Base-by-base conservation (phyloP, 2,888 invertebrate genomes). In the Nemurella pictetii region DNA sequence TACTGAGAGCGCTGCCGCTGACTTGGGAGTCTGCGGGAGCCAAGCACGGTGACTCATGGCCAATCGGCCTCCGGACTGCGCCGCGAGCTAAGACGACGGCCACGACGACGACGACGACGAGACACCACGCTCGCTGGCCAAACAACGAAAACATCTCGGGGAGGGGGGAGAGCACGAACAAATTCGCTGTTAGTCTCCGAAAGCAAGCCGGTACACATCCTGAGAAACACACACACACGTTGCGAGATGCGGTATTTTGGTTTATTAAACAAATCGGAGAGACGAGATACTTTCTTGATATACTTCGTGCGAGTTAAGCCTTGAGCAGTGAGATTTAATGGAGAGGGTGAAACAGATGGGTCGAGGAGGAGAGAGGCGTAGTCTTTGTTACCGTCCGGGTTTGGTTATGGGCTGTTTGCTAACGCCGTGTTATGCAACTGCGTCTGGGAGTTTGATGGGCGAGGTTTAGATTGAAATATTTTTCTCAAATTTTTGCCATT, bases 1-100 rank as follows among this genome's bases (percentile, higher is more conserved):
- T 86, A 87, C 84, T 87, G 87, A 87, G 86, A 80, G 84, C 73
- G 83, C 84, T 85, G 85, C 85, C 86, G 85, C 85, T 87, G 85
- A 86, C 86, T 85, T 75, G 75, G 28, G 28, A 75, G 75, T 75
- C 75, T 28, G 75, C 75, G 75, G 75, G 75, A 75, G 75, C 75
- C 4, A 75, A 27, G 75, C 75, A 75, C 26, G 28, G 27, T n/a
- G 75, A 75, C 75, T 75, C 28, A 28, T 9, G 75, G 28, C 75
- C 75, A 20, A 20, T 55, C 12, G 55, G 55, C 55, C 55, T 20
- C 55, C 55, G 55, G 55, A 55, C 12, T 20, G 55, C 55, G 55
- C 55, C 55, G 55, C 55, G 55, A 20, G 55, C 55, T 12, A 55
- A 12, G 20, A 20, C 55, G 55, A 20, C 55, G 55, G 20, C 9